Base-by-base conservation (phyloP, 1,140 invertebrate species). In the Pantala flavescens region DNA sequence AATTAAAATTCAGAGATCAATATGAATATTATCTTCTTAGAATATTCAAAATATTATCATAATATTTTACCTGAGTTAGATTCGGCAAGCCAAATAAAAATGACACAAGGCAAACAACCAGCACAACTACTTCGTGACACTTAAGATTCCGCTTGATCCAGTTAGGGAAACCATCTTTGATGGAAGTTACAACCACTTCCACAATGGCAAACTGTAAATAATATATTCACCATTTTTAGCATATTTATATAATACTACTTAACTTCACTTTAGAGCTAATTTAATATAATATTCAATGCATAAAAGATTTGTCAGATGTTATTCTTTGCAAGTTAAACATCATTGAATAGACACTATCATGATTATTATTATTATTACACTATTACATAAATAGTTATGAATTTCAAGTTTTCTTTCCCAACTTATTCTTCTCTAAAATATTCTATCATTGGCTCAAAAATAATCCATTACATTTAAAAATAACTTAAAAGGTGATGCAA, bases 151-250 rank as follows among this genome's bases (percentile, higher is more conserved):
- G 90, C 77, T 91, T 90, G 24, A 95, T 92, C 88, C 91, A 91
- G 36, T 89, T 88, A 0, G 91, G 91, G 82, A 96, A 95, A 42
- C 93, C 93, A 80, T 97, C 95, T 84, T 95, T 92, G 78, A 97
- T 90, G 0, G 93, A 94, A 1, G 94, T 96, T 0, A 96, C 91
- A 0, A 97, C 93, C 0, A 96, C 94, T 85, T 97, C 94, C 36
- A 95, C 92, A 73, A 94, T 92, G 7, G 93, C 93, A 85, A 94
- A 93, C 90, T 93, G 83, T 63, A 84, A 86, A n/a, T n/a, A 84
- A 78, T 74, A 74, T 76, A 70, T 36, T 36, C 28, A 5, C 28
- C 2, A 36, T 5, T 36, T 5, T 36, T 36, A 36, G 28, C 28
- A 36, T 36, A 36, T n/a, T n/a, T 11, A 71, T 71, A 71, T 71